phyloP scores from a whole-genome alignment of 2,113 vertebrate genomes.

The Bungarus multicinctus region DNA sequence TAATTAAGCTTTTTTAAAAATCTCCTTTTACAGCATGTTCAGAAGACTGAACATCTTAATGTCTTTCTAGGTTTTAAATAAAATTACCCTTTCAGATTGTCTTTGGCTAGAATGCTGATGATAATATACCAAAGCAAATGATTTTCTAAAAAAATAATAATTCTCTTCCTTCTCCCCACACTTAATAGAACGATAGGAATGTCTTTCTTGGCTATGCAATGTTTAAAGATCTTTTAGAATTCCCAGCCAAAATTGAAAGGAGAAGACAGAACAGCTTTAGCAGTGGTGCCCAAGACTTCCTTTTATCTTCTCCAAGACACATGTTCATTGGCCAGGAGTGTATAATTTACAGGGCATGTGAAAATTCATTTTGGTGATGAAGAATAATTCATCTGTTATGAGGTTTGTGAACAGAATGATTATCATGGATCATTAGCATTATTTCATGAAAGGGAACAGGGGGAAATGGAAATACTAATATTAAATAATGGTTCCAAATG shows the following conservation, averaged over 20 bases:
- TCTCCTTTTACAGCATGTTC: background rate
- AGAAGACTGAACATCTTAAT: background rate
- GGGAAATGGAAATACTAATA: background rate
- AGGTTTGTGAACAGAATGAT: constrained; percentile 16
- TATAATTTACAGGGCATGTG: constrained; percentile 42
- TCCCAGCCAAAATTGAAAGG: constrained; percentile 28
- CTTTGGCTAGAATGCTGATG: background rate
- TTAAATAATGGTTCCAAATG: background rate
- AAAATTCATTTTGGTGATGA: constrained; percentile 57
- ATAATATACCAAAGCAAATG: background rate
- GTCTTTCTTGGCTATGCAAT: background rate
- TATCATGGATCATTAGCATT: background rate
- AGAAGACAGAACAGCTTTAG: background rate
- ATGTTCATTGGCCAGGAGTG: constrained; percentile 12
- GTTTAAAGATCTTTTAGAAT: constrained; percentile 34
- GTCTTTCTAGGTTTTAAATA: background rate
- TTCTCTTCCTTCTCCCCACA: background rate
- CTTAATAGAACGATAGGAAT: background rate
- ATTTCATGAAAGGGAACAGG: background rate
- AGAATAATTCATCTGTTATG: constrained; percentile 47
- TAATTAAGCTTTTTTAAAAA: background rate
- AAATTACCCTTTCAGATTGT: background rate
- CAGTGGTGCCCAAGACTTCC: background rate
- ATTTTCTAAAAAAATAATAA: background rate
- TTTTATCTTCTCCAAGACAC: constrained; percentile 19